Evolutionary conservation across 2,797 vertebrate genomes (phyloP).

Genomic region (Botia kubotai): DNA sequence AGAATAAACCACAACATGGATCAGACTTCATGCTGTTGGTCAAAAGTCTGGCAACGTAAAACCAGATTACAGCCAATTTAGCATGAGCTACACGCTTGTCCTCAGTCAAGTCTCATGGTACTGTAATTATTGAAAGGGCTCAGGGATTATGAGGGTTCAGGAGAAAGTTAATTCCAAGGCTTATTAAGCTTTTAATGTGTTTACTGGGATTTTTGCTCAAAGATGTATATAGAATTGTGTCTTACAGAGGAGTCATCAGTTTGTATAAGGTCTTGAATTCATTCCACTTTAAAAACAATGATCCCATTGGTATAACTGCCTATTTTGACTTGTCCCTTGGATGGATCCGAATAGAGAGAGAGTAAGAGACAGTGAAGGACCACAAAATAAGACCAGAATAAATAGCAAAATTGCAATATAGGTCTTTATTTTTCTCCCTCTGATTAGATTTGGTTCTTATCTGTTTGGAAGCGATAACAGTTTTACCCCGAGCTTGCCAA

Average conservation of each 20-base stretch:
- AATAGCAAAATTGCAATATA: slow-evolving; percentile 49
- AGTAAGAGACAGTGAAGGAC: background rate
- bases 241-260: background rate
- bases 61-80: background rate
- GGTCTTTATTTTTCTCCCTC: slow-evolving; percentile 51
- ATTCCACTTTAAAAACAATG: background rate
- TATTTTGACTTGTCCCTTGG: background rate
- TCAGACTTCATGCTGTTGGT: background rate
- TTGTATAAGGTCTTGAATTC: background rate
- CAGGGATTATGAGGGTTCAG: background rate
- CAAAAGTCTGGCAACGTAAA: background rate
- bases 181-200: background rate
- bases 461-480: slow-evolving; percentile 68
- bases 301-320: background rate
- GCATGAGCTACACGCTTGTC: background rate
- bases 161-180: background rate
- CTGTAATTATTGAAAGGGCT: background rate
- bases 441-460: slow-evolving; percentile 63
- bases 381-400: slow-evolving; percentile 9
- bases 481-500: slow-evolving; percentile 68
- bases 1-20: background rate
- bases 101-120: background rate
- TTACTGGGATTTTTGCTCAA: background rate
- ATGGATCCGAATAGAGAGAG: background rate
- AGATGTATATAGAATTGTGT: background rate